Base-by-base conservation (phyloP, 2,797 vertebrate species). In the Leuciscus waleckii region DNA sequence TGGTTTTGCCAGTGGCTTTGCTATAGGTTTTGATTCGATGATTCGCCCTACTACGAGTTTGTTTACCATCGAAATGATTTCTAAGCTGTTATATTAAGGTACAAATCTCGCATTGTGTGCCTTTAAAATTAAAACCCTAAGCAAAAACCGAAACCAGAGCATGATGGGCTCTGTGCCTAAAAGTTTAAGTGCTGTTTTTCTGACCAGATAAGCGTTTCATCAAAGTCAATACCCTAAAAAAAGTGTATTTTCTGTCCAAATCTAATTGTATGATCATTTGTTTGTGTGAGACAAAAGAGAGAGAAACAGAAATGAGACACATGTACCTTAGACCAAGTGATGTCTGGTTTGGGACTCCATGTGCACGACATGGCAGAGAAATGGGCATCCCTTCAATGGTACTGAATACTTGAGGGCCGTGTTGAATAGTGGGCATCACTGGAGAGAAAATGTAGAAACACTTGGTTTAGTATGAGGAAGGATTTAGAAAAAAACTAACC, bases 351-450 rank as follows among this genome's bases (percentile, higher is more conserved):
- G 43, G 98, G 76, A 96, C 94, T 89, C 98, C 98, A 54, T 87
- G 94, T 26, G 96, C 96, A 91, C 92, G 96, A 90, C 98, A 99
- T 0, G 98, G 97, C 82, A 99, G 88, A 2, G 95, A 96, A 88
- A 99, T 92, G 7, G 97, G 93, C 2, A 92, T 92, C 75, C 96
- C 97, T 92, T 99, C 98, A 1, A 98, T 96, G 17, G 97, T 98
- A 88, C 95, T 99, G 91, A 99, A 98, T 80, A 98, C 95, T 92
- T 99, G 98, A 88, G 98, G 97, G 17, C 98, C 97, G 0, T 99
- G 95, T 87, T 98, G 97, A 92, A 99, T 99, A 80, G 95, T 96
- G 29, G 98, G 98, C 89, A 96, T 93, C 84, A 98, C 98, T 99
- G 88, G 39, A 92, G 92, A 86, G 65, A 80, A 17, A 58, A 77